Percentiles rank a stretch among this genome's conserved stretches.
Evolutionary conservation across 1,140 invertebrate species (phyloP).

Genomic region (Drosophila kohkoa): DNA sequence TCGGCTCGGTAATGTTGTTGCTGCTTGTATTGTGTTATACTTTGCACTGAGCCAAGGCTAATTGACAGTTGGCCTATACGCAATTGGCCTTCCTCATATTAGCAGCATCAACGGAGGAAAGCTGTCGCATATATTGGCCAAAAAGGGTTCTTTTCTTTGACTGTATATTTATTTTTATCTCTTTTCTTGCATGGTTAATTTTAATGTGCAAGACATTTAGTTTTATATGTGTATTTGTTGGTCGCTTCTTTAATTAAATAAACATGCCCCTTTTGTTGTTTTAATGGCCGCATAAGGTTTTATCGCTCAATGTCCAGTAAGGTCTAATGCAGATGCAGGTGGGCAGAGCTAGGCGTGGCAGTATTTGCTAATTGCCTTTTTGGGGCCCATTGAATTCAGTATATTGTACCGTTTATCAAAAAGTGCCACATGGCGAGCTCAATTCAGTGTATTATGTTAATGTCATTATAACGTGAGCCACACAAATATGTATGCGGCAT

Average conservation of each 20-base stretch:
- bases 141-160: slow-evolving; percentile 58
- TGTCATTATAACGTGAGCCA: slow-evolving; percentile 76
- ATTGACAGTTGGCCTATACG: slow-evolving; percentile 56
- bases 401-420: slow-evolving; percentile 60
- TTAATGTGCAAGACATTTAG: slow-evolving; percentile 67
- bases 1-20: slow-evolving; percentile 24
- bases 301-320: slow-evolving; percentile 61
- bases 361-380: slow-evolving; percentile 64
- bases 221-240: slow-evolving; percentile 59
- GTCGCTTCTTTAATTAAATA: slow-evolving; percentile 72
- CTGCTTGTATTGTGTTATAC: slow-evolving; percentile 34
- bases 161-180: slow-evolving; percentile 63
- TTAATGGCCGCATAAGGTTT: slow-evolving; percentile 72
- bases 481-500: slow-evolving; percentile 61
- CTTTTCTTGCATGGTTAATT: slow-evolving; percentile 74
- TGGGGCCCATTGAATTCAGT: slow-evolving; percentile 55
- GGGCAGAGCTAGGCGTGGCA: slow-evolving; percentile 19
- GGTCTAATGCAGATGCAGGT: slow-evolving; percentile 26
- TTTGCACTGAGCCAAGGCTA: slow-evolving; percentile 57
- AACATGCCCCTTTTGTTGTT: slow-evolving; percentile 56
- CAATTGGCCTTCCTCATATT: slow-evolving; percentile 20
- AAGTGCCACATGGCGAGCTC: slow-evolving; percentile 36
- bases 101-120: slow-evolving; percentile 3
- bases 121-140: slow-evolving; percentile 47
- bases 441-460: slow-evolving; percentile 65